phyloP scores from a whole-genome alignment of 1,140 invertebrate genomes.

The Mizuhopecten yessoensis region DNA sequence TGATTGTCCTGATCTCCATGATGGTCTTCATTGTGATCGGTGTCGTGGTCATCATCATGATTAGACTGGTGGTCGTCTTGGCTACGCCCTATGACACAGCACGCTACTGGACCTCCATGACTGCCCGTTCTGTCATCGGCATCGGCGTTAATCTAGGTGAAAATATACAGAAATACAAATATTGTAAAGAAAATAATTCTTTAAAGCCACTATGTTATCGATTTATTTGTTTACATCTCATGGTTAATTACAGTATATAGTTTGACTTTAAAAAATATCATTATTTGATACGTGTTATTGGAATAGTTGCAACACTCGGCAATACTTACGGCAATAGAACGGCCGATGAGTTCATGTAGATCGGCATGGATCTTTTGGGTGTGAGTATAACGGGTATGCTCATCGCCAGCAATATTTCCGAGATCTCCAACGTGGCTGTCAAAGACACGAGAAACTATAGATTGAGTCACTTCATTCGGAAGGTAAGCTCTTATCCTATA shows the following conservation, averaged over 20 bases:
- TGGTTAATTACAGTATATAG: no score
- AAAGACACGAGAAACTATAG: background rate
- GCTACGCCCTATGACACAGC: background rate
- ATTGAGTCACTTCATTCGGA: no score
- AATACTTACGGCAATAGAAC: conserved; percentile 15
- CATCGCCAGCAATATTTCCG: background rate
- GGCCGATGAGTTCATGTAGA: background rate
- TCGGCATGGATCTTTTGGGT: background rate
- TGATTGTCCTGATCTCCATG: background rate
- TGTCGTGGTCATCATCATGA: background rate
- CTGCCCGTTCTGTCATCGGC: background rate
- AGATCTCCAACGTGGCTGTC: background rate
- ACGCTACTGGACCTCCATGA: background rate
- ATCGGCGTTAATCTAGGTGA: background rate
- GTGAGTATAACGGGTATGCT: background rate
- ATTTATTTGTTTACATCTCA: no score
- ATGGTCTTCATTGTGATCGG: background rate
- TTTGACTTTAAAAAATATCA: no score
- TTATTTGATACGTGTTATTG: no score
- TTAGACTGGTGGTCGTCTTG: background rate
- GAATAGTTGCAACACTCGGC: no score
- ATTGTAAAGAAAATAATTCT: no score
- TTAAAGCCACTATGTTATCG: no score
- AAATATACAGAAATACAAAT: background rate
- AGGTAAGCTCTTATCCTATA: no score